These are phyloP conservation scores for Lasioglossum oenotherae DNA, from an alignment of 2,888 invertebrate genomes.

Conservation along the genomic window DNA sequence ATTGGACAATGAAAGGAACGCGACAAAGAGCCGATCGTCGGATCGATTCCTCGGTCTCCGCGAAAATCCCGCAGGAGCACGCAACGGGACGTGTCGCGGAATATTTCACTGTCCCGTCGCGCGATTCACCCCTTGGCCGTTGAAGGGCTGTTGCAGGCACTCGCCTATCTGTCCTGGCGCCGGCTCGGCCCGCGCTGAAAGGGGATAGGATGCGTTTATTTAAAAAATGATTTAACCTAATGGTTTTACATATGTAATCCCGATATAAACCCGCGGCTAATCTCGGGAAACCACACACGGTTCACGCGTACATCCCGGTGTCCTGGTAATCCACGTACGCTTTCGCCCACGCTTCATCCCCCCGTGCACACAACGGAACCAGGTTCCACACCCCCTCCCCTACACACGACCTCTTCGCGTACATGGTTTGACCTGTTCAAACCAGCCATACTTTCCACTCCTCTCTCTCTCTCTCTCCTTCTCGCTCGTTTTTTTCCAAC, in stretches of 20 bases:
- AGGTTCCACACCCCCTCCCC: constrained; percentile 51
- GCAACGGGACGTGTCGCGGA: constrained; percentile 67
- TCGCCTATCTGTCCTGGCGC: constrained; percentile 66
- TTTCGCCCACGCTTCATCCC: constrained; percentile 50
- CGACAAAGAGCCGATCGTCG: not conserved
- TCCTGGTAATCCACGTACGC: constrained; percentile 66
- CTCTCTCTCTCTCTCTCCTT: constrained; percentile 18
- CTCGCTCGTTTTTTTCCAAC: constrained; percentile 55
- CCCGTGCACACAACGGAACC: constrained; percentile 31
- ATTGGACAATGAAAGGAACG: not conserved
- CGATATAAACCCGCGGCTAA: constrained; percentile 82
- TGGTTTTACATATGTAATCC: constrained; percentile 84
- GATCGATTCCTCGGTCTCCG: constrained; percentile 8
- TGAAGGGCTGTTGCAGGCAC: constrained; percentile 44
- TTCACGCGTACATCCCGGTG: constrained; percentile 68
- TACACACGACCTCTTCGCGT: constrained; percentile 13
- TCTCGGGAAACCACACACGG: constrained; percentile 81
- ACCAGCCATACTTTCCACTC: constrained; percentile 26
- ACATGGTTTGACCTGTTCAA: constrained; percentile 33
- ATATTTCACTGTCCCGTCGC: constrained; percentile 63
- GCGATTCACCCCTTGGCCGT: constrained; percentile 40
- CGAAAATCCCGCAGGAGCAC: constrained; percentile 54
- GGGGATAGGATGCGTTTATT: constrained; percentile 76
- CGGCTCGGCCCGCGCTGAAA: constrained; percentile 38
- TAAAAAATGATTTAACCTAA: constrained; percentile 84